A percentile compares a stretch with the other conserved stretches of the same genome.
Evolutionary conservation across 2,888 invertebrate species (phyloP).

Genomic region (Epirrhoe tristata): DNA sequence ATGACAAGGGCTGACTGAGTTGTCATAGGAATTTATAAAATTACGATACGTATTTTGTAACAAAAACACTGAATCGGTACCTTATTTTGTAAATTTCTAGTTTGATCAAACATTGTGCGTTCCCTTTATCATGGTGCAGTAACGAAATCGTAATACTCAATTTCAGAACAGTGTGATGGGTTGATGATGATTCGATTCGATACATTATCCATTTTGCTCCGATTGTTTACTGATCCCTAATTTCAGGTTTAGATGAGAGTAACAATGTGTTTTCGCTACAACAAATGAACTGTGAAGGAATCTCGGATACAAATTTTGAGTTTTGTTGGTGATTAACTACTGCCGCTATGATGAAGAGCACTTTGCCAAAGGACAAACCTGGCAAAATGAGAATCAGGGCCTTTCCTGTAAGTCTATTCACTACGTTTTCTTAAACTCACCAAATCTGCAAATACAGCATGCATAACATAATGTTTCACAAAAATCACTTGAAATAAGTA

Average conservation of each 20-base stretch:
- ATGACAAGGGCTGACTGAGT: conserved; percentile 44
- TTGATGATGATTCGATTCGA: conserved; percentile 35
- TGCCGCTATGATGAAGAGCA: conserved; percentile 88
- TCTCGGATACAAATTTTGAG: conserved; percentile 59
- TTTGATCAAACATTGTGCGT: background rate
- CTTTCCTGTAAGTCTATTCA: conserved; percentile 93
- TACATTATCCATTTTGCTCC: conserved; percentile 36
- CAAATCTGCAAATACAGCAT: background rate
- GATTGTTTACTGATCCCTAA: conserved; percentile 53
- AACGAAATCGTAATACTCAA: background rate
- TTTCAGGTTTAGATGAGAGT: conserved; percentile 76
- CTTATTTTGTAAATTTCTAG: conserved; percentile 1
- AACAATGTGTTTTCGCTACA: conserved; percentile 75
- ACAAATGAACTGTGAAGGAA: conserved; percentile 72
- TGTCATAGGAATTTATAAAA: conserved; percentile 47
- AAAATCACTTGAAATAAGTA: background rate
- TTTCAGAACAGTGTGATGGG: conserved; percentile 18
- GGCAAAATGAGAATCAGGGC: conserved; percentile 99
- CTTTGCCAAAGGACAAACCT: conserved; percentile 94
- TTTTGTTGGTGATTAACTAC: conserved; percentile 65
- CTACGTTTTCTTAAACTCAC: background rate
- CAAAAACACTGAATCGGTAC: conserved; percentile 42
- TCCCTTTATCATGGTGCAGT: background rate
- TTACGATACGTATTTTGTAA: conserved; percentile 41
- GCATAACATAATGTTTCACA: background rate